phyloP scores from a whole-genome alignment of 2,888 invertebrate genomes.

The Pristionchus maxplancki region DNA sequence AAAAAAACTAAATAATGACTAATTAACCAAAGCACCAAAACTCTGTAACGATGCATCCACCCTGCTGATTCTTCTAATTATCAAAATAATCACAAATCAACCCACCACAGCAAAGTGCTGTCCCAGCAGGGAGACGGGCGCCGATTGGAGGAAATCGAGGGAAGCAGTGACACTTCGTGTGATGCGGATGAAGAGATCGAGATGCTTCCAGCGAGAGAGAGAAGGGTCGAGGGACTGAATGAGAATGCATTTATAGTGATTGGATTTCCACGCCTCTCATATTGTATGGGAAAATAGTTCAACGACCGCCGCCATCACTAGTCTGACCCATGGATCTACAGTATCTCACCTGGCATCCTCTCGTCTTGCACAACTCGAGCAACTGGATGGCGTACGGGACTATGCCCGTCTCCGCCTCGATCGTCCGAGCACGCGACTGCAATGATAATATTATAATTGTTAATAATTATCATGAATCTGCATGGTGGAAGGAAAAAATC shows the following conservation, averaged over 20 bases:
- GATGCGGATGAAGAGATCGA: conserved; percentile 45
- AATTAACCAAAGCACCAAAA: no score
- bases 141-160: conserved; percentile 49
- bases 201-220: conserved; percentile 56
- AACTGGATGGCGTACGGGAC: conserved; percentile 58
- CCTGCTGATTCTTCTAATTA: no score
- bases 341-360: conserved; percentile 55
- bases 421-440: conserved; percentile 54
- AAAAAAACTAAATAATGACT: no score
- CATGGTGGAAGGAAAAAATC: no score
- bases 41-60: no score
- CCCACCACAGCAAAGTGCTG: conserved; percentile 43
- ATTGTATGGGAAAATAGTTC: no score
- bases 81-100: neutral
- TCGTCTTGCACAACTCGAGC: conserved; percentile 55
- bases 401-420: conserved; percentile 64
- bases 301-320: neutral
- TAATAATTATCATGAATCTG: neutral
- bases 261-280: neutral
- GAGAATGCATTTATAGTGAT: neutral
- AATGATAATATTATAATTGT: conserved; percentile 6
- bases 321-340: no score
- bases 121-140: conserved; percentile 8
- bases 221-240: conserved; percentile 57
- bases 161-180: conserved; percentile 33